Evolutionary conservation across 2,797 vertebrate genomes (phyloP), one percentile per base, ranked within the genome.

Genomic region (Enteromius paludinosus): DNA sequence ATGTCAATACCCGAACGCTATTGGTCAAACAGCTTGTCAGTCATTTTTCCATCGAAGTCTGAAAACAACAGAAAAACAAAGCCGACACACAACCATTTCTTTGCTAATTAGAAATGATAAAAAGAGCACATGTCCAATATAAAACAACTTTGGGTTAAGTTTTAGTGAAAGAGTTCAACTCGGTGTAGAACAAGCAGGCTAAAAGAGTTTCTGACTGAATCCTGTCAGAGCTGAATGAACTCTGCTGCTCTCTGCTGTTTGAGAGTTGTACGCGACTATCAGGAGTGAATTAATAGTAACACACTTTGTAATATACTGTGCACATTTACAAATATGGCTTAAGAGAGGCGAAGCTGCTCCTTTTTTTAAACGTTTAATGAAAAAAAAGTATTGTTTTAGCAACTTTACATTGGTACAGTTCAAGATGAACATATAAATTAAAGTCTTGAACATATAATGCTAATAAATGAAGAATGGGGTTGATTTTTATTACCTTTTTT

Each of bases 241-340:
- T 72, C 56, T 84, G 77, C 70, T 78, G 80, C 80, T 81, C 79
- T 72, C 87, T 87, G 72, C 80, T 87, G 87, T 35, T 59, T 23
- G 5, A 70, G 71, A 17, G 2, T 18, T 20, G 52, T 8, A 30
- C 59, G 28, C 41, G 56, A 52, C 68, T 41, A 25, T 28, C 38
- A 54, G 15, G 23, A 23, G 8, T 12, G 23, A 61, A 43, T 61
- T 10, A 11, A 15, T 6, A 52, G 18, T 30, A 28, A n/a, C 4
- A 64, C 11, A 47, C 5, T 14, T n/a, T 0, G n/a, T 5, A 49
- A 20, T 17, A 2, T 9, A 64, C 62, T 2, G 2, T 35, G 12
- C 23, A 65, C 28, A 17, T 65, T 17, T 20, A 66, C 62, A 66
- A 38, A 41, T 54, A 3, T 62, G 17, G 25, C 59, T 30, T 30